Evolutionary conservation across 2,888 invertebrate species (phyloP).

Genomic region (Pelosia muscerda): DNA sequence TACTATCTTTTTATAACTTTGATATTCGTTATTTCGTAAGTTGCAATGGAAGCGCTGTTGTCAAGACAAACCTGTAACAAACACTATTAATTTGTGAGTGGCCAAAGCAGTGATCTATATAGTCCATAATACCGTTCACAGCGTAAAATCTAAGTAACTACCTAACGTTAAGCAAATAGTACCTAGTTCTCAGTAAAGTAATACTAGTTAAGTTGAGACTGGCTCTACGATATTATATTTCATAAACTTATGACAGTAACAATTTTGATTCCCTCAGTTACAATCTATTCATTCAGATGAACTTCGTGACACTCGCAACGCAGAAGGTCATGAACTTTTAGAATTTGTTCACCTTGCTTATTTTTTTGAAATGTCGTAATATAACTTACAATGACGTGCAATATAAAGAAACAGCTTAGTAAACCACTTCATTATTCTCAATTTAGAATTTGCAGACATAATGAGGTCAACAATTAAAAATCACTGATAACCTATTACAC

Average conservation of each 20-base stretch:
- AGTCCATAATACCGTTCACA: neutral
- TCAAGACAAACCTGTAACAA: neutral
- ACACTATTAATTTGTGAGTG: too few relatives aligned
- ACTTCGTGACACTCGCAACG: conserved; percentile 62
- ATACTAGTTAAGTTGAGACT: conserved; percentile 21
- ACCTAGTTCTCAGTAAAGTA: conserved; percentile 64
- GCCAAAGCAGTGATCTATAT: neutral
- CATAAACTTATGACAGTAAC: conserved; percentile 2
- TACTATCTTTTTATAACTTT: neutral
- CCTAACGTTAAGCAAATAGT: conserved; percentile 54
- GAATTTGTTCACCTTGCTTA: conserved; percentile 67
- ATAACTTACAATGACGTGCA: conserved; percentile 13
- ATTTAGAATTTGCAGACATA: neutral
- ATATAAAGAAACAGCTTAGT: conserved; percentile 38
- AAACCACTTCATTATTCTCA: conserved; percentile 4
- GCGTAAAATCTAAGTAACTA: neutral
- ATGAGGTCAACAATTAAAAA: neutral
- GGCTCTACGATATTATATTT: conserved; percentile 1
- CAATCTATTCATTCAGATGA: conserved; percentile 14
- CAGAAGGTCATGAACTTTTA: conserved; percentile 73
- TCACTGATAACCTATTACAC: too few relatives aligned
- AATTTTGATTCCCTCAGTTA: neutral
- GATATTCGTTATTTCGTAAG: neutral
- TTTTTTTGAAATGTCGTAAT: conserved; percentile 48
- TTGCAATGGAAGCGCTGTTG: neutral